Evolutionary conservation across 2,888 invertebrate species (phyloP).

Genomic region (Horisme vitalbata): DNA sequence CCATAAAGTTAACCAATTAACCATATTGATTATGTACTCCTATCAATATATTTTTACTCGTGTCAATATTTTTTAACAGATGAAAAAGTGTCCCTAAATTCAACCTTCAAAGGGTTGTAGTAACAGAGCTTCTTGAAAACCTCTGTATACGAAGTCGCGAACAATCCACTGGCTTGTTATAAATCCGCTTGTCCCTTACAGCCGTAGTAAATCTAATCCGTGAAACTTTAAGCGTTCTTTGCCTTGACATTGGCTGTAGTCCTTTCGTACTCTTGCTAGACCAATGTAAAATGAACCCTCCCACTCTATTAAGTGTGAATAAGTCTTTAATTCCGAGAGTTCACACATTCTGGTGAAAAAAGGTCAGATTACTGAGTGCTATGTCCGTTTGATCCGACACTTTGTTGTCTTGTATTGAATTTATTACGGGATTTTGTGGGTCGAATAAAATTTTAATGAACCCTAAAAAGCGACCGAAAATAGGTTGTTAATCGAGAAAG

Average conservation of each 20-base stretch:
- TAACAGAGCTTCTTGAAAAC: too few relatives aligned
- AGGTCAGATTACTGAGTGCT: slow-evolving; percentile 39
- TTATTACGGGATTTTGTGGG: too few relatives aligned
- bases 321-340: slow-evolving; percentile 11
- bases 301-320: not conserved
- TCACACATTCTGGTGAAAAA: slow-evolving; percentile 15
- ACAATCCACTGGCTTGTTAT: not conserved
- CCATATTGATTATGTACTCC: too few relatives aligned
- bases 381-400: slow-evolving; percentile 46
- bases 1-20: too few relatives aligned
- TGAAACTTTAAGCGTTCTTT: slow-evolving; percentile 26
- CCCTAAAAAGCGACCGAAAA: too few relatives aligned
- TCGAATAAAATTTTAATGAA: too few relatives aligned
- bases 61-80: too few relatives aligned
- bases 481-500: too few relatives aligned
- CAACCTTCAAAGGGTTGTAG: too few relatives aligned
- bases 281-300: slow-evolving; percentile 20
- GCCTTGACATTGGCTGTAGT: slow-evolving; percentile 42
- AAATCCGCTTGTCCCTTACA: slow-evolving; percentile 12
- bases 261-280: slow-evolving; percentile 14
- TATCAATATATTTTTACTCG: too few relatives aligned
- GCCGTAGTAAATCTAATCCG: slow-evolving; percentile 33
- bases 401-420: slow-evolving; percentile 43
- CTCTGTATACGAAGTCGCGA: too few relatives aligned
- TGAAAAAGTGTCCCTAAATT: too few relatives aligned